Conservation (phyloP, 2,888 invertebrate species). For the Allolobophora icterica region DNA sequence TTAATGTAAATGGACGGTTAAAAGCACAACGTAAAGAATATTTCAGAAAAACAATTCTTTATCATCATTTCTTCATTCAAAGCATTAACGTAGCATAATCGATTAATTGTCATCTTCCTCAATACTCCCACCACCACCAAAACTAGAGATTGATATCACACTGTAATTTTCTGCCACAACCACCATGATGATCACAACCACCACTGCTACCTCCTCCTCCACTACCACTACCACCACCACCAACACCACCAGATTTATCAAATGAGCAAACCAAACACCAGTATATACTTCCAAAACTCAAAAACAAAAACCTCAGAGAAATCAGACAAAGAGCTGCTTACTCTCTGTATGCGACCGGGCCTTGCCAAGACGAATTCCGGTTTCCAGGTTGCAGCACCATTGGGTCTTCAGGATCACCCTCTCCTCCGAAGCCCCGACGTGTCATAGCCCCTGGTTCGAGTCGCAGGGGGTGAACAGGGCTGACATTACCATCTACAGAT, state of each 20-base stretch:
- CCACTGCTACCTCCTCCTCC: background rate
- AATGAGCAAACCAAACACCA: background rate
- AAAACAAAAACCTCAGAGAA: too few relatives aligned
- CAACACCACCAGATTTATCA: background rate
- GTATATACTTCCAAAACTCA: background rate
- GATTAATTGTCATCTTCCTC: too few relatives aligned
- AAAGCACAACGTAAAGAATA: too few relatives aligned
- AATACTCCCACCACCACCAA: background rate
- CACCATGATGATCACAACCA: background rate
- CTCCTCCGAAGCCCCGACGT: conserved; percentile 23
- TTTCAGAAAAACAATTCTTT: too few relatives aligned
- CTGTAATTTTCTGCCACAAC: background rate
- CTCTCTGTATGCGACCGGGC: conserved; percentile 57
- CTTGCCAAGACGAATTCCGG: background rate
- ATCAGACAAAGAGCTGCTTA: conserved; percentile 46
- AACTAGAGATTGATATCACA: too few relatives aligned
- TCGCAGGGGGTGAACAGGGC: conserved; percentile 78
- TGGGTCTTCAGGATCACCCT: conserved; percentile 9
- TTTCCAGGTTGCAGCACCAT: background rate
- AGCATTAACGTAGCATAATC: too few relatives aligned
- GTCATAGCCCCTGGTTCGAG: conserved; percentile 33
- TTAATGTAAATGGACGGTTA: too few relatives aligned
- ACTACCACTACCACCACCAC: background rate
- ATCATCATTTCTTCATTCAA: too few relatives aligned
- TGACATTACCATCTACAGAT: conserved; percentile 58